Evolutionary conservation across 2,113 vertebrate genomes (phyloP).

Genomic region (Corythaeola cristata): DNA sequence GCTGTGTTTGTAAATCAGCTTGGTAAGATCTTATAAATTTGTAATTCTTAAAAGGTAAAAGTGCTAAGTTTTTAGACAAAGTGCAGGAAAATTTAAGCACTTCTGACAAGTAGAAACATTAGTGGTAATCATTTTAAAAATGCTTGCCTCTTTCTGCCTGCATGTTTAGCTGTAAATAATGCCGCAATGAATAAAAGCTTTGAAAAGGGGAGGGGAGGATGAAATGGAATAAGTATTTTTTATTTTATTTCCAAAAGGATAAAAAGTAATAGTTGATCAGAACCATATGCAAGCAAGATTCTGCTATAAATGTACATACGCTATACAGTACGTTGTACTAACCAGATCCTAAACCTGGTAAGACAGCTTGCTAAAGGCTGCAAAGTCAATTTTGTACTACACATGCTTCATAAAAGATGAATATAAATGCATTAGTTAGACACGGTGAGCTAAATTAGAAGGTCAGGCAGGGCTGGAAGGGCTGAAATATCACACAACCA

Average conservation of each 20-base stretch:
- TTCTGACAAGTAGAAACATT: conserved; percentile 82
- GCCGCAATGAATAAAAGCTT: conserved; percentile 75
- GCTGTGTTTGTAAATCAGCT: conserved; percentile 81
- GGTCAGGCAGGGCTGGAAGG: conserved; percentile 86
- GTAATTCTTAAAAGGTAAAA: conserved; percentile 81
- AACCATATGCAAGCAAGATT: background rate
- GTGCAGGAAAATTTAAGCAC: conserved; percentile 80
- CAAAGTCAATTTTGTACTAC: conserved; percentile 75
- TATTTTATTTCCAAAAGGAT: conserved; percentile 68
- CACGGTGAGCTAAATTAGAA: conserved; percentile 84
- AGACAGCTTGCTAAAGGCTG: conserved; percentile 74
- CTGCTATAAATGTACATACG: background rate
- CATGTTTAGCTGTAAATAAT: conserved; percentile 81
- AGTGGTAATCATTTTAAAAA: conserved; percentile 82
- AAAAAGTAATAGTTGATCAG: conserved; percentile 43
- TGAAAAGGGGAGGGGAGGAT: conserved; percentile 32
- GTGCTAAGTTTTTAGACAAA: conserved; percentile 83
- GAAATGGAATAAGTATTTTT: conserved; percentile 70
- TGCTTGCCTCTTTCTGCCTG: conserved; percentile 75
- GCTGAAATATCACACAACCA: conserved; percentile 85
- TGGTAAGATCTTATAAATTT: conserved; percentile 76
- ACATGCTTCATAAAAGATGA: conserved; percentile 86
- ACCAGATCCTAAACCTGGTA: conserved; percentile 68
- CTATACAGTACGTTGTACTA: conserved; percentile 2
- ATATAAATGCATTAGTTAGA: conserved; percentile 85